Percentiles rank a stretch among this genome's conserved stretches.
phyloP scores from a whole-genome alignment of 2,888 invertebrate genomes.

The Dolichopus griseipennis region DNA sequence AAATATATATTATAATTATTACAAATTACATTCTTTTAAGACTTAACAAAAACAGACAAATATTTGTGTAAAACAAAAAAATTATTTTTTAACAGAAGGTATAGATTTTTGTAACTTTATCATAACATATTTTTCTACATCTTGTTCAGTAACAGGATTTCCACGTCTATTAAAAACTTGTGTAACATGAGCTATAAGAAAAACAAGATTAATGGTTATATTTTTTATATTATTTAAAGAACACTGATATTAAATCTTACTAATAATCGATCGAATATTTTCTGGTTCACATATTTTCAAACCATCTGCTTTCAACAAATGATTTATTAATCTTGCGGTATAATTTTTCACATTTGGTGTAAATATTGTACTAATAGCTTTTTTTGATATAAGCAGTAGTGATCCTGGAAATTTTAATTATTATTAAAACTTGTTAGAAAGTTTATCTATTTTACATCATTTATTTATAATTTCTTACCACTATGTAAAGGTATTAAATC shows the following conservation, averaged over 20 bases:
- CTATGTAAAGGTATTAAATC: not conserved
- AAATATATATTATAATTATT: too few species aligned
- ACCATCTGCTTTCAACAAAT: not conserved
- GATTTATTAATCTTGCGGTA: not conserved
- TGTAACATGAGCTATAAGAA: slow-evolving; percentile 22
- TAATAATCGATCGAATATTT: not conserved
- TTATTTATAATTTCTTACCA: not conserved
- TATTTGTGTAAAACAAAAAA: not conserved
- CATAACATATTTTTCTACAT: slow-evolving; percentile 13
- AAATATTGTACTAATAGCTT: not conserved
- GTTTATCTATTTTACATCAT: too few species aligned
- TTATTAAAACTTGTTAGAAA: too few species aligned
- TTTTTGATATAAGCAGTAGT: not conserved
- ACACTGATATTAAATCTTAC: not conserved
- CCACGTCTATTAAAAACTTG: slow-evolving; percentile 21
- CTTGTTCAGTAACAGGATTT: slow-evolving; percentile 12
- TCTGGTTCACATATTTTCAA: not conserved
- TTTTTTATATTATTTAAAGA: not conserved
- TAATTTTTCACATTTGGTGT: not conserved
- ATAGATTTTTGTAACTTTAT: slow-evolving; percentile 13
- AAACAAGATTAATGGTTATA: not conserved
- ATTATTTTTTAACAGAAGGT: not conserved
- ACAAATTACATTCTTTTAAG: too few species aligned
- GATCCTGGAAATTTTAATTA: not conserved
- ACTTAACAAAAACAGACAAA: too few species aligned